Evolutionary conservation across 2,113 vertebrate genomes (phyloP).

Genomic region (Nothoprocta perdicaria): DNA sequence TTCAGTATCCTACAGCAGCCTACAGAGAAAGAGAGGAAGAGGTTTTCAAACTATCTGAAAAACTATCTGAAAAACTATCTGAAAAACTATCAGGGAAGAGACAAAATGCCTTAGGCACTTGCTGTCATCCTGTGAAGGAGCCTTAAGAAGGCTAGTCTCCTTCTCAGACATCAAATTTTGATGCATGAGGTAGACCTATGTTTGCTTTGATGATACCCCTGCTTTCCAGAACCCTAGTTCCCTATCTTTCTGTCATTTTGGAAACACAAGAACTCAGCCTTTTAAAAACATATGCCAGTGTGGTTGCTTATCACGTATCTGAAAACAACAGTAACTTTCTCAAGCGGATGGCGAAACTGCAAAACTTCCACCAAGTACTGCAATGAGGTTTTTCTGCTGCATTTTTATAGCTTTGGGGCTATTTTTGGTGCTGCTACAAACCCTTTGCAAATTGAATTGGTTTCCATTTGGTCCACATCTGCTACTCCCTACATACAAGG

Average conservation of each 20-base stretch:
- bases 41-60: neutral
- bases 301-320: neutral
- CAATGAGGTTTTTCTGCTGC: neutral
- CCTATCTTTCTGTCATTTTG: neutral
- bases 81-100: neutral
- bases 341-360: neutral
- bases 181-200: neutral
- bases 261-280: neutral
- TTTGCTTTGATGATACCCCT: neutral
- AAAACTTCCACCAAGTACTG: neutral
- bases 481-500: neutral
- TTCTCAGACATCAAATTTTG: neutral
- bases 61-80: neutral
- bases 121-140: neutral
- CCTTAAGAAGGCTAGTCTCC: neutral
- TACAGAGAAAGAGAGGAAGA: neutral
- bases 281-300: neutral
- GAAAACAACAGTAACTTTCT: neutral
- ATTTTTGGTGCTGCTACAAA: neutral
- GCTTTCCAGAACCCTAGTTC: neutral
- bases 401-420: neutral
- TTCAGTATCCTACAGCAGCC: neutral
- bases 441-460: neutral
- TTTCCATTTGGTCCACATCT: neutral
- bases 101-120: neutral